Evolutionary conservation across 2,797 vertebrate species (phyloP).

Genomic region (Benthosema pterotum): DNA sequence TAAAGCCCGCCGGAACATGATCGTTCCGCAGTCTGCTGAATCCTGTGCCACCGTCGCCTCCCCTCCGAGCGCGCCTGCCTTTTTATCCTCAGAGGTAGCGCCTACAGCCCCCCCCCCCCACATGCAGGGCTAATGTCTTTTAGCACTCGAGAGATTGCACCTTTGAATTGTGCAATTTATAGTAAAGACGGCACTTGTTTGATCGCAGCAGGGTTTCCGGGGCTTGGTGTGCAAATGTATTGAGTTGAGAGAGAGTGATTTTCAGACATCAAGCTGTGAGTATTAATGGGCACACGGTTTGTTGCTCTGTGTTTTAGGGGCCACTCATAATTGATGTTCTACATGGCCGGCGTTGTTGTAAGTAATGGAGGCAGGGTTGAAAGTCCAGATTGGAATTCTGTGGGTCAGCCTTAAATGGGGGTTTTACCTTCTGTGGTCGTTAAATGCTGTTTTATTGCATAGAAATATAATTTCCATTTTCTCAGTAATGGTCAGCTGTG

Average conservation of each 20-base stretch:
- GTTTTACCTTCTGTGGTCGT: conserved; percentile 55
- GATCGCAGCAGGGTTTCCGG: not conserved
- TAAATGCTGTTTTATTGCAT: conserved; percentile 76
- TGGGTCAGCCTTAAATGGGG: conserved; percentile 64
- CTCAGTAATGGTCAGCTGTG: conserved; percentile 66
- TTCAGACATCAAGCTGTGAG: not conserved
- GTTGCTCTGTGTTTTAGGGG: conserved; percentile 37
- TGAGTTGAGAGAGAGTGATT: conserved; percentile 13
- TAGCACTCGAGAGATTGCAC: conserved; percentile 24
- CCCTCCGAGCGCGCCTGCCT: not conserved
- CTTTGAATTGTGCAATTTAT: conserved; percentile 32
- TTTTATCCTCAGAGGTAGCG: conserved; percentile 21
- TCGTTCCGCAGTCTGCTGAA: conserved; percentile 25
- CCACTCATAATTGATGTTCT: conserved; percentile 42
- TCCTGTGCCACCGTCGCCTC: conserved; percentile 8
- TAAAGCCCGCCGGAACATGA: conserved; percentile 29
- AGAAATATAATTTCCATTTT: conserved; percentile 77
- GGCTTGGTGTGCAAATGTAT: conserved; percentile 14
- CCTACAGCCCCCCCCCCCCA: conserved; percentile 8
- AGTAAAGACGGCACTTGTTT: conserved; percentile 14
- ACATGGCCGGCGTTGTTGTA: conserved; percentile 45
- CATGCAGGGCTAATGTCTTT: conserved; percentile 29
- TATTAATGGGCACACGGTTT: conserved; percentile 9
- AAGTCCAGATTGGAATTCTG: conserved; percentile 62
- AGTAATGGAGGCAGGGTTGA: conserved; percentile 59